Evolutionary conservation across 2,113 vertebrate species (phyloP).

Genomic region (Zapornia atra): DNA sequence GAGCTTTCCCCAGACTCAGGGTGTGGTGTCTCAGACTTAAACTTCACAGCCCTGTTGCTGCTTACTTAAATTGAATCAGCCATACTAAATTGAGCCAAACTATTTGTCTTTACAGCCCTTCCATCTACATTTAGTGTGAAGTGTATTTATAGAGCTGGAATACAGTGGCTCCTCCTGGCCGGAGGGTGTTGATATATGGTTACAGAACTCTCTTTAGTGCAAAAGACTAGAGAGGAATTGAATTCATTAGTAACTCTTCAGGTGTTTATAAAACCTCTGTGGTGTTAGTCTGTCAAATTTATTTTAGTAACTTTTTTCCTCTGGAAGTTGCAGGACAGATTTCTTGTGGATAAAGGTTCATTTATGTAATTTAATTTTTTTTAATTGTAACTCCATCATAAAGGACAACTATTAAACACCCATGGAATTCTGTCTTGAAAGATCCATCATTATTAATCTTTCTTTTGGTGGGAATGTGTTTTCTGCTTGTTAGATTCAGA

Average conservation of each 20-base stretch:
- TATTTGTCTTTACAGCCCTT: background rate
- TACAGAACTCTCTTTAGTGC: background rate
- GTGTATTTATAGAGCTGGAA: background rate
- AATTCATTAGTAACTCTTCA: background rate
- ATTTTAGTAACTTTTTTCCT: background rate
- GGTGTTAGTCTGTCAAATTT: background rate
- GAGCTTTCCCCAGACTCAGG: background rate
- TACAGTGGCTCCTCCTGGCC: background rate
- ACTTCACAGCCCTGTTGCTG: background rate
- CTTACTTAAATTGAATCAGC: background rate
- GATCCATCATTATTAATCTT: background rate
- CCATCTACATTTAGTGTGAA: background rate
- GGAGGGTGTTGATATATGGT: background rate
- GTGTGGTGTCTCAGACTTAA: background rate
- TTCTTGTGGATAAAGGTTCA: accelerated
- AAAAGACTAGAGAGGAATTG: background rate
- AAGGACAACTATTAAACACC: background rate
- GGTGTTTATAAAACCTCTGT: background rate
- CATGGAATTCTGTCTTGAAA: background rate
- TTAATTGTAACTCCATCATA: background rate
- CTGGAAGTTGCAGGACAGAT: background rate
- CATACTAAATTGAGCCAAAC: background rate
- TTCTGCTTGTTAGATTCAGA: slow-evolving; percentile 31
- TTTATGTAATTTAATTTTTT: background rate
- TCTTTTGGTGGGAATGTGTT: background rate